Percentiles rank a stretch among this genome's conserved stretches.
phyloP scores from a whole-genome alignment of 2,113 vertebrate genomes.

The Amphiprion percula region DNA sequence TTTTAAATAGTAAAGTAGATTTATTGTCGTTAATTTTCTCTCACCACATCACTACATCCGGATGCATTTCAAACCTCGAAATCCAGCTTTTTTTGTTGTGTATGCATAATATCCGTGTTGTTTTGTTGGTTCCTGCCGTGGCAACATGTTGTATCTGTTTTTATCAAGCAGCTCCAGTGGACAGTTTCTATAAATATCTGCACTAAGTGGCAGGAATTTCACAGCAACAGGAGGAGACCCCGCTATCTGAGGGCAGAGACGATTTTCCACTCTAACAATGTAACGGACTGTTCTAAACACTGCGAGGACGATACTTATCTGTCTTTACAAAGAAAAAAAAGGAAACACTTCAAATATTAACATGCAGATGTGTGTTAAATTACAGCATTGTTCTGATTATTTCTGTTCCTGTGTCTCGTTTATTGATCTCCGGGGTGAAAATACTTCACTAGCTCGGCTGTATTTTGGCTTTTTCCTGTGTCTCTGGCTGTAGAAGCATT shows the following conservation, averaged over 20 bases:
- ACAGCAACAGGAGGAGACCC: constrained; percentile 65
- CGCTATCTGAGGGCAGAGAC: constrained; percentile 60
- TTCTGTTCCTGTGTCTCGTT: neutral
- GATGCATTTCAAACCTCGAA: no score
- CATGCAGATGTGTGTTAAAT: no score
- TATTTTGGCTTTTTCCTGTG: neutral
- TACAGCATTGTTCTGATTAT: neutral
- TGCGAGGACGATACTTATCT: constrained; percentile 6
- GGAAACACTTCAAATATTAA: no score
- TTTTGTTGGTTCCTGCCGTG: constrained; percentile 45
- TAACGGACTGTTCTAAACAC: constrained; percentile 41
- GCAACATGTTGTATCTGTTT: constrained; percentile 56
- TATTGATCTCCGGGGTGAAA: constrained; percentile 13
- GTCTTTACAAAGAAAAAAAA: constrained; percentile 5
- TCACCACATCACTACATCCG: no score
- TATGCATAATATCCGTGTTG: no score
- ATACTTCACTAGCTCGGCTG: constrained; percentile 8
- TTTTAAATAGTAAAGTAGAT: no score
- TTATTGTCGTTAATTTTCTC: no score
- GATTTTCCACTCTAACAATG: constrained; percentile 72
- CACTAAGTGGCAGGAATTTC: constrained; percentile 81
- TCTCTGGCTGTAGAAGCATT: constrained; percentile 26
- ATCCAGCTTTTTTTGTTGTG: no score
- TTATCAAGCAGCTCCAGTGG: constrained; percentile 69
- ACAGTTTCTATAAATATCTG: constrained; percentile 80